Percentiles rank a stretch among this genome's conserved stretches.
Conservation (phyloP, 2,888 invertebrate genomes). For the Cerastis leucographa region DNA sequence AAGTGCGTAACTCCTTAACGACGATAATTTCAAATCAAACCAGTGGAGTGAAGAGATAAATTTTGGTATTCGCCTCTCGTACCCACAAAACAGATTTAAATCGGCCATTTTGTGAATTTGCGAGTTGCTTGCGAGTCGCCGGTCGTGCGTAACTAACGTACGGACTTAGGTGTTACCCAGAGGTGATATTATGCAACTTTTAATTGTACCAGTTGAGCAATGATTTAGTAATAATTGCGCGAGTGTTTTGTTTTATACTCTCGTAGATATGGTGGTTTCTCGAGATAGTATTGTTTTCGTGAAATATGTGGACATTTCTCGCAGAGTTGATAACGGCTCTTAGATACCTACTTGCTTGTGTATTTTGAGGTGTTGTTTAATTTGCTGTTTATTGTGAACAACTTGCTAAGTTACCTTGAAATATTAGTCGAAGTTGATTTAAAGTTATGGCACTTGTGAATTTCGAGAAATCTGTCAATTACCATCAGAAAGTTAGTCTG, state of each 20-base stretch:
- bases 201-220: constrained; percentile 61
- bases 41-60: constrained; percentile 83
- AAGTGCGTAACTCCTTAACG: constrained; percentile 84
- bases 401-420: constrained; percentile 34
- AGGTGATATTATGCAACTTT: constrained; percentile 64
- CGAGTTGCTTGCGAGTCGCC: constrained; percentile 64
- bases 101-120: constrained; percentile 74
- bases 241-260: constrained; percentile 48
- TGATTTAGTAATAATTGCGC: constrained; percentile 49
- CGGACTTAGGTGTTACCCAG: constrained; percentile 51
- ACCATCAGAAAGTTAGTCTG: constrained; percentile 39
- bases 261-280: constrained; percentile 27
- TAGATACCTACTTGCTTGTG: background rate
- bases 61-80: constrained; percentile 72
- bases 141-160: constrained; percentile 46
- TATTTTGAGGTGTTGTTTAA: constrained; percentile 35
- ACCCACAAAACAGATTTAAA: constrained; percentile 83
- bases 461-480: constrained; percentile 48
- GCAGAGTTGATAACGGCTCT: constrained; percentile 3
- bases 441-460: constrained; percentile 24
- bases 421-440: constrained; percentile 28
- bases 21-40: constrained; percentile 84
- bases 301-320: constrained; percentile 24
- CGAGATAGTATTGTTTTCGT: constrained; percentile 38
- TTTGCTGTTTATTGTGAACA: constrained; percentile 35